phyloP scores from a whole-genome alignment of 2,888 invertebrate species.

The Cenopis cana region DNA sequence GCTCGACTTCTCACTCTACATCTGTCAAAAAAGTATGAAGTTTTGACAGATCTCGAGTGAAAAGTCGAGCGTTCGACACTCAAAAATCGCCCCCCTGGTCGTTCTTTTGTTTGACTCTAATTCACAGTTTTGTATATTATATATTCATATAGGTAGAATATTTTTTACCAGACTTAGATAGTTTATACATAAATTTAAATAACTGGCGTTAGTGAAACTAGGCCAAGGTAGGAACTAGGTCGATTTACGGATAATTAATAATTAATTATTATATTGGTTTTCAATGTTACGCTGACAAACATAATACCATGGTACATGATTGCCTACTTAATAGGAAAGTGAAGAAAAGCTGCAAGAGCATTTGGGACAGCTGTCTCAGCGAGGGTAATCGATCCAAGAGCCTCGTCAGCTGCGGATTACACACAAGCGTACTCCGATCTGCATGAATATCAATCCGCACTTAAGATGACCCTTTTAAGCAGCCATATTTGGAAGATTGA shows the following conservation, averaged over 20 bases:
- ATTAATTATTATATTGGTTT: not conserved
- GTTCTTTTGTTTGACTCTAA: no score
- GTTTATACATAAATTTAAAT: no score
- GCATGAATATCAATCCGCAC: constrained; percentile 37
- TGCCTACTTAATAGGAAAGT: not conserved
- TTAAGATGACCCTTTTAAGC: constrained; percentile 38
- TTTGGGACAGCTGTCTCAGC: constrained; percentile 6
- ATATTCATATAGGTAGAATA: no score
- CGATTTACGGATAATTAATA: not conserved
- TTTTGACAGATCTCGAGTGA: no score
- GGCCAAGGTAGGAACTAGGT: not conserved
- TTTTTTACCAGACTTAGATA: no score
- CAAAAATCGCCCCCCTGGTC: no score
- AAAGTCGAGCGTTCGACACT: no score
- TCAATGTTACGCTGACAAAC: not conserved
- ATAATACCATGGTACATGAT: not conserved
- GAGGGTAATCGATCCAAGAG: constrained; percentile 24
- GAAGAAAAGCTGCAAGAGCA: constrained; percentile 4
- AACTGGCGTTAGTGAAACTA: no score
- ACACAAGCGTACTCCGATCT: constrained; percentile 24
- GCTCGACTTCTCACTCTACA: no score
- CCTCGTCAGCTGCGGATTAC: constrained; percentile 33
- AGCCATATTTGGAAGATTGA: constrained; percentile 17
- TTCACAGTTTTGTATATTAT: no score
- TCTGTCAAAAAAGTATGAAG: no score